A percentile compares a stretch with the other conserved stretches of the same genome.
phyloP scores from a whole-genome alignment of 1,140 invertebrate species.

The Temnothorax nylanderi region DNA sequence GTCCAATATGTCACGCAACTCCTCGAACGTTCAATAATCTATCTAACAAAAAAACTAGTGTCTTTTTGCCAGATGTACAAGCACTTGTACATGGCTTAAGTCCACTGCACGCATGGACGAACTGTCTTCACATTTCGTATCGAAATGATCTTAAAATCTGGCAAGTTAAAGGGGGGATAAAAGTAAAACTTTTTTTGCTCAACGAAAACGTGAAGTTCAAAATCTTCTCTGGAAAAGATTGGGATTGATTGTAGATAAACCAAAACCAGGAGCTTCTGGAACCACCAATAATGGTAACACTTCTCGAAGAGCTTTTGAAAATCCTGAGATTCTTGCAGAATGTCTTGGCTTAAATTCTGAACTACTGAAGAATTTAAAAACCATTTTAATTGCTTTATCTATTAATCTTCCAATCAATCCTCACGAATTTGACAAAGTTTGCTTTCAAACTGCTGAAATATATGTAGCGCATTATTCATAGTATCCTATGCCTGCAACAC shows the following conservation, averaged over 20 bases:
- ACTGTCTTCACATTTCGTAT: conserved; percentile 16
- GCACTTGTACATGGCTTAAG: background rate
- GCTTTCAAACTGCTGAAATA: background rate
- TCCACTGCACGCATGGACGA: conserved; percentile 17
- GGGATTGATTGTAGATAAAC: background rate
- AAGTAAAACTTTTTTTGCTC: background rate
- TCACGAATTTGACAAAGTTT: background rate
- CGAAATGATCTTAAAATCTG: background rate
- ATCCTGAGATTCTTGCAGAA: background rate
- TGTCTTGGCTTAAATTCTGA: background rate
- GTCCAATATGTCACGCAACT: conserved; percentile 7
- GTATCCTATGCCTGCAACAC: conserved; percentile 4
- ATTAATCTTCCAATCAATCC: background rate
- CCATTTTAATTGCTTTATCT: background rate
- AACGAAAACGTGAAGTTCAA: background rate
- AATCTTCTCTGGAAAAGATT: conserved; percentile 16
- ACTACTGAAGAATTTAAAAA: background rate
- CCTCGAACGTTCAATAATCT: conserved; percentile 12
- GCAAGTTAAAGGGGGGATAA: background rate
- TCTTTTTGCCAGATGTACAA: background rate
- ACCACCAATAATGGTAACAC: conserved; percentile 24
- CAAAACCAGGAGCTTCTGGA: background rate
- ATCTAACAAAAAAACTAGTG: background rate
- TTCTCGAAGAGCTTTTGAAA: conserved; percentile 1
- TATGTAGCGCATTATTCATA: background rate